These are phyloP conservation scores for Druceiella hillmani DNA, from an alignment of 2,888 invertebrate species.

Conservation along the genomic window DNA sequence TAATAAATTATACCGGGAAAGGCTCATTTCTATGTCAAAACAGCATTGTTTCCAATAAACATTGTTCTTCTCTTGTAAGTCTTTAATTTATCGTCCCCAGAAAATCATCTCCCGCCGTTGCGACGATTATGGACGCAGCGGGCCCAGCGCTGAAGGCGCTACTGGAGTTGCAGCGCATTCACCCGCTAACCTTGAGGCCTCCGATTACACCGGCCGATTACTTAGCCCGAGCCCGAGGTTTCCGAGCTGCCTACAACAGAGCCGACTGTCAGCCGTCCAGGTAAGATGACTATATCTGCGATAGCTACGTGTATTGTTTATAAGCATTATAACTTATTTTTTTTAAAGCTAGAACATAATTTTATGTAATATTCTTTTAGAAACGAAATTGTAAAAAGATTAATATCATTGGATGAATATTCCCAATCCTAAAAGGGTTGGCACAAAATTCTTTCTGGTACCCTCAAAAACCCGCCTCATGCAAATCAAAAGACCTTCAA, in stretches of 20 bases:
- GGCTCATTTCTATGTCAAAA: too few relatives aligned
- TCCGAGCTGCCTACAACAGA: constrained; percentile 62
- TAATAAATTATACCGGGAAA: too few relatives aligned
- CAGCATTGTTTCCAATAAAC: too few relatives aligned
- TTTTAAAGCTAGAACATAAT: neutral
- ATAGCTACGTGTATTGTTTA: too few relatives aligned
- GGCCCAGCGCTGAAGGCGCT: constrained; percentile 54
- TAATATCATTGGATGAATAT: neutral
- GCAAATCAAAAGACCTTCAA: too few relatives aligned
- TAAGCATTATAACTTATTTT: neutral
- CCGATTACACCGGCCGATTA: constrained; percentile 62
- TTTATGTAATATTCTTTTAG: neutral
- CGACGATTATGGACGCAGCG: constrained; percentile 40
- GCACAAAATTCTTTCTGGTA: too few relatives aligned
- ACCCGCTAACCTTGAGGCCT: constrained; percentile 50
- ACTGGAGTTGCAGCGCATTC: constrained; percentile 53
- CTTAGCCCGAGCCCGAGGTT: constrained; percentile 55
- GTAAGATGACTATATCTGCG: constrained; percentile 28
- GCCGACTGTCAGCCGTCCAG: constrained; percentile 64
- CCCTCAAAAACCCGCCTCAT: too few relatives aligned
- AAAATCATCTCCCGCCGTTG: neutral
- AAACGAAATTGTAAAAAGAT: neutral
- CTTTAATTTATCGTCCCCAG: neutral
- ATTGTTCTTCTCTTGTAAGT: neutral
- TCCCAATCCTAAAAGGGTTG: too few relatives aligned